Conservation (phyloP, 2,888 invertebrate species). For the Blomia tropicalis region DNA sequence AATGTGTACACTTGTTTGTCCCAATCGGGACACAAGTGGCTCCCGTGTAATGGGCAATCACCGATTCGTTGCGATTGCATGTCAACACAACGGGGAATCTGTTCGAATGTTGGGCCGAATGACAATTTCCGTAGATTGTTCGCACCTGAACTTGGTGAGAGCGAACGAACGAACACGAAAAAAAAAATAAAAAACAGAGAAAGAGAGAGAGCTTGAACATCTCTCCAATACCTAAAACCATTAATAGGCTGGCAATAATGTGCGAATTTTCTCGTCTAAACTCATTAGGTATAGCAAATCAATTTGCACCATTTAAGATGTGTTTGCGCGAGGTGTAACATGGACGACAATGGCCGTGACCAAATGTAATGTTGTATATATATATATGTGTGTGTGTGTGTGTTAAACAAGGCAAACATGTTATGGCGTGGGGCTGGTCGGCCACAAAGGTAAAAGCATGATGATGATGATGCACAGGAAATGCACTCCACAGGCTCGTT, state of each 20-base stretch:
- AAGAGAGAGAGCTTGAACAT: no score
- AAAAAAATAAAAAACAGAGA: no score
- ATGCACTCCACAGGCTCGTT: conserved; percentile 4
- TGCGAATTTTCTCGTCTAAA: conserved; percentile 6
- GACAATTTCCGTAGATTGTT: conserved; percentile 15
- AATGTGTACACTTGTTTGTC: no score
- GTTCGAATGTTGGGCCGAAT: not conserved
- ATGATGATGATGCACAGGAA: not conserved
- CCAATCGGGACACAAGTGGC: no score
- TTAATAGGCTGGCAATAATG: not conserved
- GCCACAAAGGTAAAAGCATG: no score
- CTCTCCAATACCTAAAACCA: not conserved
- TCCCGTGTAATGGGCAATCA: no score
- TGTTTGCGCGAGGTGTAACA: not conserved
- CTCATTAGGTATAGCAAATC: conserved; percentile 13
- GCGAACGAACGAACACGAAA: no score
- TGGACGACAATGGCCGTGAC: not conserved
- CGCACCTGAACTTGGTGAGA: not conserved
- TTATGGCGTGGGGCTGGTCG: not conserved
- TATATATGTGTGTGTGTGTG: no score
- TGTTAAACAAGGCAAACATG: not conserved
- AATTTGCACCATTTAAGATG: conserved; percentile 13
- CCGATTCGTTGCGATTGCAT: not conserved
- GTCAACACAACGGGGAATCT: not conserved
- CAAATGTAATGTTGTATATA: not conserved